Percentiles rank a stretch among this genome's conserved stretches.
These are phyloP conservation scores for Pangasius macronema DNA, from an alignment of 2,797 vertebrate species.

Conservation along the genomic window DNA sequence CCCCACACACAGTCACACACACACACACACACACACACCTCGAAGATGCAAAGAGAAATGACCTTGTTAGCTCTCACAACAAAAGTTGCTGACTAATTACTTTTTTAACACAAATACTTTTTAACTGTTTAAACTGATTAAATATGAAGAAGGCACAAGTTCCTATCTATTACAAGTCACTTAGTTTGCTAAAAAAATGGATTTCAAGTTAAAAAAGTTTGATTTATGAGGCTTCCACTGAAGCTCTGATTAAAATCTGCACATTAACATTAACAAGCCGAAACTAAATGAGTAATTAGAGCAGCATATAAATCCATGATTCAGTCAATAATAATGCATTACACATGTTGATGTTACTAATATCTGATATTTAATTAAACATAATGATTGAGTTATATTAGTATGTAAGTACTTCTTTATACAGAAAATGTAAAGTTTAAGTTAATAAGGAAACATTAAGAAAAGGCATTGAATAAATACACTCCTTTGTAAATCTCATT, in stretches of 20 bases:
- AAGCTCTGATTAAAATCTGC: neutral
- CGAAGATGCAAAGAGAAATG: neutral
- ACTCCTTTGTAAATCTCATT: slow-evolving; percentile 68
- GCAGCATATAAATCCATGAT: neutral
- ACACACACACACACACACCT: neutral
- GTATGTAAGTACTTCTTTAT: slow-evolving; percentile 24
- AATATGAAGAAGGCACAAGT: neutral
- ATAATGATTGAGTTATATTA: slow-evolving; percentile 17
- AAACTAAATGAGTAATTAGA: neutral
- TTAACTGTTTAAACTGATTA: neutral
- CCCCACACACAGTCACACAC: neutral
- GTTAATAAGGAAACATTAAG: slow-evolving; percentile 39
- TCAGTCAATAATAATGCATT: slow-evolving; percentile 15
- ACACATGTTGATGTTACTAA: slow-evolving; percentile 21
- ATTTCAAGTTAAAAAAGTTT: neutral
- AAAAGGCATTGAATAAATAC: slow-evolving; percentile 29
- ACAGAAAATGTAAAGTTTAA: slow-evolving; percentile 23
- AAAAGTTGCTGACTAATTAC: neutral
- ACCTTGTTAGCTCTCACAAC: neutral
- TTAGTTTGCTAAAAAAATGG: neutral
- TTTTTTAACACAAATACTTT: neutral
- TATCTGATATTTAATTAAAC: slow-evolving; percentile 39
- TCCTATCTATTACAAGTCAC: neutral
- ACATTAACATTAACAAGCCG: neutral
- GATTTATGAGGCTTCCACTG: neutral